phyloP scores from a whole-genome alignment of 2,113 vertebrate genomes.

The Mustelus asterias region DNA sequence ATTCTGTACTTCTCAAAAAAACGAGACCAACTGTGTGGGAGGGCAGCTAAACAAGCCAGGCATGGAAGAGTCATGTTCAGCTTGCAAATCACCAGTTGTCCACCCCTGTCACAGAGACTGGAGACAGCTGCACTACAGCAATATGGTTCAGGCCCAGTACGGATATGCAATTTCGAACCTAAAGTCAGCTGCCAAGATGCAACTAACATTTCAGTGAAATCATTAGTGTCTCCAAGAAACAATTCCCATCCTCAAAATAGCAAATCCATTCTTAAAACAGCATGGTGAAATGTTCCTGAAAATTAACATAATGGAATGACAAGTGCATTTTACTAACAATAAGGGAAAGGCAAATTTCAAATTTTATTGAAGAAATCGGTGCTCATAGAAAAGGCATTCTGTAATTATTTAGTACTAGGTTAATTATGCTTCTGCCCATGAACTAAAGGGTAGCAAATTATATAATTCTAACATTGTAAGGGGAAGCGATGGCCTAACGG shows the following conservation, averaged over 20 bases:
- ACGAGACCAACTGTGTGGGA: neutral
- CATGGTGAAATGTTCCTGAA: neutral
- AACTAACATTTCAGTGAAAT: neutral
- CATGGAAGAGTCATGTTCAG: neutral
- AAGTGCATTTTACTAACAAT: neutral
- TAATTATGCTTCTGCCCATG: neutral
- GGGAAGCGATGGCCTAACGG: no score
- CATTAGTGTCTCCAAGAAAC: neutral
- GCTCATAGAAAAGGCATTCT: neutral
- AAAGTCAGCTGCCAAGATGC: neutral
- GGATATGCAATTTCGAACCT: neutral
- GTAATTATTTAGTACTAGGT: slow-evolving; percentile 1
- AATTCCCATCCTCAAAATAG: neutral
- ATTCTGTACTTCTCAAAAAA: neutral
- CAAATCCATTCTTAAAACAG: neutral
- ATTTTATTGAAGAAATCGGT: neutral
- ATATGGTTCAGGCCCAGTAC: neutral
- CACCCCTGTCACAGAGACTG: neutral
- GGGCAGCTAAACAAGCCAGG: neutral
- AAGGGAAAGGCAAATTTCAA: neutral
- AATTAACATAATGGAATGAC: neutral
- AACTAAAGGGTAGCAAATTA: neutral
- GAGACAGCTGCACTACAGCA: neutral
- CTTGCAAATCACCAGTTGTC: slow-evolving; percentile 1
- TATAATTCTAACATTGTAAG: neutral